Evolutionary conservation across 2,113 vertebrate species (phyloP).

Genomic region (Lagopus leucura): DNA sequence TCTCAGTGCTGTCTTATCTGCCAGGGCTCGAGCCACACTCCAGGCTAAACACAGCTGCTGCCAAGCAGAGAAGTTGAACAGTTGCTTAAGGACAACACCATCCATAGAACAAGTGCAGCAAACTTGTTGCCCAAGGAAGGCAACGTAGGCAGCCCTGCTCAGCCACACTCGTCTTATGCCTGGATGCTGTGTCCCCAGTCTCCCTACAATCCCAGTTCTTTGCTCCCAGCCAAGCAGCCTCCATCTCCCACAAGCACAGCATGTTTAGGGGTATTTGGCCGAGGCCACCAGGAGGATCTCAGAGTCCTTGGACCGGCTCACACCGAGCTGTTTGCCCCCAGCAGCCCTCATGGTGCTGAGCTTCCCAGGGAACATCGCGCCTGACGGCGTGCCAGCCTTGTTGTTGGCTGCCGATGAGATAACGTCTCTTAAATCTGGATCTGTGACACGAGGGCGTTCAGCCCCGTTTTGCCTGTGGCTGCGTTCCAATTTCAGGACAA

Average conservation of each 20-base stretch:
- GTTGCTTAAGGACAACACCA: background rate
- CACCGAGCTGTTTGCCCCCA: background rate
- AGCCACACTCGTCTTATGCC: background rate
- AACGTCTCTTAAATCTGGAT: conserved; percentile 73
- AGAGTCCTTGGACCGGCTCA: background rate
- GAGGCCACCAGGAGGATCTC: background rate
- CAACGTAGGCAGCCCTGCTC: background rate
- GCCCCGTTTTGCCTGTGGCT: background rate
- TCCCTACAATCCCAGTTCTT: background rate
- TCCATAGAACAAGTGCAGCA: background rate
- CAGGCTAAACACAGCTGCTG: conserved; percentile 21
- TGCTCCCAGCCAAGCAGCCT: background rate
- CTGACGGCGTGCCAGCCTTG: conserved; percentile 18
- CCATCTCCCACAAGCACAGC: background rate
- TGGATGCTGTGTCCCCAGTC: background rate
- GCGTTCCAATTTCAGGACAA: conserved; percentile 60
- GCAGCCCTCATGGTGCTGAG: background rate
- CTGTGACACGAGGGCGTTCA: conserved; percentile 51
- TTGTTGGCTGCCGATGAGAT: conserved; percentile 67
- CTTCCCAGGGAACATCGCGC: background rate
- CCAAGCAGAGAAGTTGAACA: conserved; percentile 13
- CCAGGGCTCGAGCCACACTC: background rate
- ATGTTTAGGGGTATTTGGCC: accelerated
- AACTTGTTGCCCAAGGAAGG: background rate
- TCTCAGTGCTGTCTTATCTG: background rate